Evolutionary conservation across 2,888 invertebrate species (phyloP).

Genomic region (Limnephilus auricula): DNA sequence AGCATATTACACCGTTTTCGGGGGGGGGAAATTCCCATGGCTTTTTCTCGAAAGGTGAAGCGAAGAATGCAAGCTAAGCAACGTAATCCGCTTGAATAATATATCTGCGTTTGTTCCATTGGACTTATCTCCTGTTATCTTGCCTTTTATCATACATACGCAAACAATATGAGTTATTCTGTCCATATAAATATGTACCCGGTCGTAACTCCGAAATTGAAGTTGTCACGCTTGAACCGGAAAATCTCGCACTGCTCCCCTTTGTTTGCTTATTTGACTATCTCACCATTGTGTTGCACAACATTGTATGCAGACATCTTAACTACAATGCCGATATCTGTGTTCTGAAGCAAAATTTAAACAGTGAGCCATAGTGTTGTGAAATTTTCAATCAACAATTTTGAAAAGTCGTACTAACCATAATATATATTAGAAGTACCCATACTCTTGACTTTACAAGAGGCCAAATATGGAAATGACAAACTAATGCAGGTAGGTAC

Average conservation of each 20-base stretch:
- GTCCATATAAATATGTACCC: not conserved
- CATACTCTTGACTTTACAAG: too few relatives aligned
- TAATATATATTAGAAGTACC: too few relatives aligned
- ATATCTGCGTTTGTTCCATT: not conserved
- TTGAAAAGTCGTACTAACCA: too few relatives aligned
- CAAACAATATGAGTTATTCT: not conserved
- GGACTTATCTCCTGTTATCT: not conserved
- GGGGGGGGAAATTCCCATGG: constrained; percentile 6
- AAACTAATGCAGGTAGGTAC: too few relatives aligned
- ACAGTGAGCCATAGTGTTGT: not conserved
- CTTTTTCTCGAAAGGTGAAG: constrained; percentile 35
- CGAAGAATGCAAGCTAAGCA: constrained; percentile 37
- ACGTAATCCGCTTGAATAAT: constrained; percentile 20
- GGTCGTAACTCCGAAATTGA: not conserved
- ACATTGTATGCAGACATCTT: not conserved
- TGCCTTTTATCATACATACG: not conserved
- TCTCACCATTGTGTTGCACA: not conserved
- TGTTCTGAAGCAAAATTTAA: not conserved
- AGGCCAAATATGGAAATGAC: too few relatives aligned
- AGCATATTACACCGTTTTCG: constrained; percentile 30
- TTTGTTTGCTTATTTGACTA: not conserved
- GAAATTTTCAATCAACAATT: not conserved
- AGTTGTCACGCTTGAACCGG: constrained; percentile 2
- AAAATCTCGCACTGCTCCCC: not conserved
- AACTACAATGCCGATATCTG: not conserved